Percentiles rank a stretch among this genome's conserved stretches.
Evolutionary conservation across 37 sponge, comb jelly and placozoan genomes (phyloP).

Genomic region (Oscarella lobularis): DNA sequence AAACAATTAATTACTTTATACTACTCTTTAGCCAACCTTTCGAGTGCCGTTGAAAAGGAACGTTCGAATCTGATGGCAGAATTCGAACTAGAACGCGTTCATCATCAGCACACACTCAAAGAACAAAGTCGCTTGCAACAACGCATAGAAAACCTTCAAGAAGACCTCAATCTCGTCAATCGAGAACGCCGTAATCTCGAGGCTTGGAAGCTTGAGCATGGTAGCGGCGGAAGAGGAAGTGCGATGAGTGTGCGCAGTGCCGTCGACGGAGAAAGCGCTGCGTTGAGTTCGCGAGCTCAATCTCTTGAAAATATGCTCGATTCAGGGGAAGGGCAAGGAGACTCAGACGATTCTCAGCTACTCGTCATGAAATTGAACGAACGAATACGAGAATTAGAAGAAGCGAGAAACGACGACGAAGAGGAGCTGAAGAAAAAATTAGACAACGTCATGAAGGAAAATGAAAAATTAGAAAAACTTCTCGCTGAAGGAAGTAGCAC

Average conservation of each 20-base stretch:
- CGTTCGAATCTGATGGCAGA: background rate
- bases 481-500: no score
- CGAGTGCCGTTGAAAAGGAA: no score
- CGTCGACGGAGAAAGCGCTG: slow-evolving; percentile 10
- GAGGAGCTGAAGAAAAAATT: background rate
- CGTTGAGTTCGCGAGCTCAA: background rate
- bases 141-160: slow-evolving; percentile 8
- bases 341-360: background rate
- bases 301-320: background rate
- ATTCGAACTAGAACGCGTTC: background rate
- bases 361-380: background rate
- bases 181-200: background rate
- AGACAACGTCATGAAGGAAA: background rate
- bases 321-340: no score
- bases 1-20: no score
- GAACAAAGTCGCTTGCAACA: slow-evolving; percentile 7
- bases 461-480: background rate
- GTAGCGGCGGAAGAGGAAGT: background rate
- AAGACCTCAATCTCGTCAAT: background rate
- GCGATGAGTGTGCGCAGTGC: slow-evolving; percentile 4
- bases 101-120: slow-evolving; percentile 11
- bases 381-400: background rate
- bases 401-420: background rate
- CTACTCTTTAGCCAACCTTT: no score
- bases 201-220: background rate